Percentiles rank a stretch among this genome's conserved stretches.
phyloP scores from a whole-genome alignment of 1,140 invertebrate species.

The Drosophila prosaltans region DNA sequence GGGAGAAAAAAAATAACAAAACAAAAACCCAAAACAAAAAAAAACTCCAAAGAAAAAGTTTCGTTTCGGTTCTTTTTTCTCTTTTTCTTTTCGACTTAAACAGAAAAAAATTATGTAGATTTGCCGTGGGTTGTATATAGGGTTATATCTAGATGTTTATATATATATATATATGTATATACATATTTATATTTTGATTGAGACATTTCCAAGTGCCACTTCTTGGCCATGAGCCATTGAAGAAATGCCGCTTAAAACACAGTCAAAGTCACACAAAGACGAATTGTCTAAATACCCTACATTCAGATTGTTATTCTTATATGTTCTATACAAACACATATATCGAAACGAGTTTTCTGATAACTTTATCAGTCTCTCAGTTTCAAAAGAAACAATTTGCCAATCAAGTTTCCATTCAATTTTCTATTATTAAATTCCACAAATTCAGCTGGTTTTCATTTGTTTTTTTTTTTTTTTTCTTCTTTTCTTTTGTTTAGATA shows the following conservation, averaged over 20 bases:
- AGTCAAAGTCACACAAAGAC: neutral
- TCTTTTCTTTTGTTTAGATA: neutral
- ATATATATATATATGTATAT: neutral
- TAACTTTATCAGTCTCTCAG: too few relatives aligned
- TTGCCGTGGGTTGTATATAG: slow-evolving; percentile 62
- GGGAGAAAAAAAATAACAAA: slow-evolving; percentile 11
- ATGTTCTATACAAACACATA: too few relatives aligned
- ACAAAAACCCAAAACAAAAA: slow-evolving; percentile 21
- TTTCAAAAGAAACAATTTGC: too few relatives aligned
- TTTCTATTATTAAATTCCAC: too few relatives aligned
- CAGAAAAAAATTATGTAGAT: slow-evolving; percentile 69
- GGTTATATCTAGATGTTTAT: slow-evolving; percentile 19
- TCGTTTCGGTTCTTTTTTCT: slow-evolving; percentile 46
- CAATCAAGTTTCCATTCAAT: neutral
- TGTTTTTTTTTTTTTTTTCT: too few relatives aligned
- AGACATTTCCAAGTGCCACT: slow-evolving; percentile 77
- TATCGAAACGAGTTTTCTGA: too few relatives aligned
- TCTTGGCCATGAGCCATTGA: slow-evolving; percentile 77
- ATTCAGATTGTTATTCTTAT: too few relatives aligned
- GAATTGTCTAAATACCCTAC: slow-evolving; percentile 13
- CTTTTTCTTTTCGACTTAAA: slow-evolving; percentile 3
- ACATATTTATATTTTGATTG: slow-evolving; percentile 51
- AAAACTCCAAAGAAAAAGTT: slow-evolving; percentile 66
- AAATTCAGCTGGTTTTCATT: neutral
- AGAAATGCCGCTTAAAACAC: slow-evolving; percentile 27